phyloP scores from a whole-genome alignment of 2,797 vertebrate species.

The Pogoniulus pusillus region DNA sequence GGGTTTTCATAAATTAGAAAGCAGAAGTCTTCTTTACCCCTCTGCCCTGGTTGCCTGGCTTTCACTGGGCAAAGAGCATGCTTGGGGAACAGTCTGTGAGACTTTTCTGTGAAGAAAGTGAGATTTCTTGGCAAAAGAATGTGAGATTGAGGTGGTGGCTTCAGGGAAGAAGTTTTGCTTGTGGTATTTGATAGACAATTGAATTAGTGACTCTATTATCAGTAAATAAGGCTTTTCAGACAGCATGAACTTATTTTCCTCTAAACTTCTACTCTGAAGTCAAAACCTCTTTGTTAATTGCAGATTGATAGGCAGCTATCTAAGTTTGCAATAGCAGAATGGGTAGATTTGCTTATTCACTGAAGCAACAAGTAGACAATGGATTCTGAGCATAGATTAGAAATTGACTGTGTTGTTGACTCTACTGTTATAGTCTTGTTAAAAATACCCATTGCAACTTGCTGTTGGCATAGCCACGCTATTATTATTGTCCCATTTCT shows the following conservation, averaged over 20 bases:
- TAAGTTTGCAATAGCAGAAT: background rate
- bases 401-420: background rate
- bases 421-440: background rate
- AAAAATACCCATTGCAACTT: background rate
- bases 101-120: background rate
- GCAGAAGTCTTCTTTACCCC: background rate
- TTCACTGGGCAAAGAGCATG: background rate
- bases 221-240: background rate
- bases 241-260: background rate
- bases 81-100: background rate
- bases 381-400: background rate
- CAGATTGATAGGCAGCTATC: background rate
- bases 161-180: background rate
- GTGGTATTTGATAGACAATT: background rate
- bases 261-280: background rate
- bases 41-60: background rate
- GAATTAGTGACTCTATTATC: too few species aligned
- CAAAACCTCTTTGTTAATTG: background rate
- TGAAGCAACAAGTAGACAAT: background rate
- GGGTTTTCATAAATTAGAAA: background rate
- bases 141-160: background rate
- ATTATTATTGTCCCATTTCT: background rate
- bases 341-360: background rate
- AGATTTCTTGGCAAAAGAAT: background rate
- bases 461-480: background rate